A percentile compares a stretch with the other conserved stretches of the same genome.
Conservation (phyloP, 1,140 invertebrate species). For the Bilobella aurantiaca region DNA sequence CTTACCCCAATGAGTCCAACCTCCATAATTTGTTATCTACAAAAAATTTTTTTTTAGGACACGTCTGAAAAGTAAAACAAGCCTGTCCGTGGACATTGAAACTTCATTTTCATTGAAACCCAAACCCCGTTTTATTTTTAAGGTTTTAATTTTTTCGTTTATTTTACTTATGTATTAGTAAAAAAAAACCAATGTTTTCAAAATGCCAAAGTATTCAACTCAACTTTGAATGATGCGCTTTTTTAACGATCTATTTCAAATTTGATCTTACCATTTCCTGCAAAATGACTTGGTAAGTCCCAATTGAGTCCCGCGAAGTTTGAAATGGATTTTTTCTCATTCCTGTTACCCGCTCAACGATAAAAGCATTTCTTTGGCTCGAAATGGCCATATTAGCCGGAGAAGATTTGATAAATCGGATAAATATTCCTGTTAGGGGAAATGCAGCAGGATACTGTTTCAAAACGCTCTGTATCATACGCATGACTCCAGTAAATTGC, state of each 20-base stretch:
- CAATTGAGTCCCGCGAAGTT: conserved; percentile 2
- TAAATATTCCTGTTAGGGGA: conserved; percentile 18
- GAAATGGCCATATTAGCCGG: conserved; percentile 17
- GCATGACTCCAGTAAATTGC: conserved; percentile 10
- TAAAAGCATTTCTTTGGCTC: conserved; percentile 13
- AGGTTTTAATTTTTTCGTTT: no score
- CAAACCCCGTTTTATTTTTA: no score
- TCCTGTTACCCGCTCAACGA: conserved; percentile 14
- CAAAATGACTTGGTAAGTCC: conserved; percentile 19
- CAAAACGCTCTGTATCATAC: conserved; percentile 20
- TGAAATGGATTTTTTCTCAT: conserved; percentile 18
- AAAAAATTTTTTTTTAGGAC: no score
- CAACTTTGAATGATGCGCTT: no score
- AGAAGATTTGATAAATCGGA: conserved; percentile 17
- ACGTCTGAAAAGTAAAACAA: no score
- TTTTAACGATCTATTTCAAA: no score
- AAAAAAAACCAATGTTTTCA: no score
- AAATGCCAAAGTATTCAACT: no score
- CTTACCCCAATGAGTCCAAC: conserved; percentile 20
- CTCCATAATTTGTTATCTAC: background rate
- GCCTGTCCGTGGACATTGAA: no score
- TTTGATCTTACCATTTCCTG: conserved; percentile 15
- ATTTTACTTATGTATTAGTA: no score
- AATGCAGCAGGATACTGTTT: conserved; percentile 9
- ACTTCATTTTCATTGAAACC: no score